These are phyloP conservation scores for Aurelia sp. DNA, from an alignment of 30 jellyfish, hydroid and myxozoan genomes.

Conservation along the genomic window DNA sequence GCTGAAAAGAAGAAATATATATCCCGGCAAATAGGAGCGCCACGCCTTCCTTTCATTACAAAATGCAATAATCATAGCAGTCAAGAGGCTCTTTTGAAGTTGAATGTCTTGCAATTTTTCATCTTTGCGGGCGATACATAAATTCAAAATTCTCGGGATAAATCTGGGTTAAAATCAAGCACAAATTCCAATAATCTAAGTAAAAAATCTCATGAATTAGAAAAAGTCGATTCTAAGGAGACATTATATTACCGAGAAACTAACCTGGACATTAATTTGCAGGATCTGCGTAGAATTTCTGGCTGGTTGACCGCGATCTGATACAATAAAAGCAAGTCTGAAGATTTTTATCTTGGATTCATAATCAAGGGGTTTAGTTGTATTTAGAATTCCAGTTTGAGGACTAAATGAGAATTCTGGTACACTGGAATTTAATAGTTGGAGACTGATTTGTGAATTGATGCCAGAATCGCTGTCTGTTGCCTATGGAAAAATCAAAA, in stretches of 20 bases:
- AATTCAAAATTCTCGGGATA: too few relatives aligned
- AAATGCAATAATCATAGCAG: too few relatives aligned
- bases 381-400: conserved; percentile 40
- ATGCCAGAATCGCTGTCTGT: conserved; percentile 82
- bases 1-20: too few relatives aligned
- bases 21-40: too few relatives aligned
- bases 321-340: conserved; percentile 31
- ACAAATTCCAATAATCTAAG: too few relatives aligned
- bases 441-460: conserved; percentile 50
- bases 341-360: conserved; percentile 30
- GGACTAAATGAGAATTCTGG: conserved; percentile 41
- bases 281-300: conserved; percentile 13
- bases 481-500: conserved; percentile 43
- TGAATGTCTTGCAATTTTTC: too few relatives aligned
- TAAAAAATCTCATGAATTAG: too few relatives aligned
- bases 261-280: conserved; percentile 39
- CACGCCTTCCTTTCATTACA: too few relatives aligned
- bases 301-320: conserved; percentile 37
- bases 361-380: conserved; percentile 34
- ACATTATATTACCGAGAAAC: neutral
- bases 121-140: too few relatives aligned
- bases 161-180: too few relatives aligned
- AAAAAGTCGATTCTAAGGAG: too few relatives aligned
- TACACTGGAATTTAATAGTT: conserved; percentile 9
- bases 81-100: too few relatives aligned